Evolutionary conservation across 23 tunicate species (phyloP).

Genomic region (Phallusia fumigata): DNA sequence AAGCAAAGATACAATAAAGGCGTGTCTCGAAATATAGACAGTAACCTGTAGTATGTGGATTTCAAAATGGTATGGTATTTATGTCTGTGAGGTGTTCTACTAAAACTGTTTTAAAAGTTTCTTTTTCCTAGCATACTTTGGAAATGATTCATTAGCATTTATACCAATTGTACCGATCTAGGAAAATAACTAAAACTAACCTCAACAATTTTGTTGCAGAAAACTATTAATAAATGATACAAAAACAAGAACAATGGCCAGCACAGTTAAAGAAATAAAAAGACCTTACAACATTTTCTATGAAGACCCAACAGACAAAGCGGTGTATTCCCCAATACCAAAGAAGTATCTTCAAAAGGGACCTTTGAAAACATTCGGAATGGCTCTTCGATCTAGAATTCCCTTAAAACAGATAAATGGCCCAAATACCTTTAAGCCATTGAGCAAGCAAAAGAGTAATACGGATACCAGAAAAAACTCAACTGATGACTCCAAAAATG

Average conservation of each 20-base stretch:
- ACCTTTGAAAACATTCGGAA: background rate
- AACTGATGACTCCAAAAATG: background rate
- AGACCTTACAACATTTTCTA: background rate
- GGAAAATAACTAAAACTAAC: no score
- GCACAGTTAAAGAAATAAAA: background rate
- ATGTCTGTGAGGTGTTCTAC: no score
- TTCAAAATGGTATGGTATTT: no score
- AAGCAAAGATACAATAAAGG: no score
- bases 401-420: background rate
- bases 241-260: background rate
- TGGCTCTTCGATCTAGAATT: background rate
- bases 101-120: no score
- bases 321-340: constrained; percentile 4
- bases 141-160: no score
- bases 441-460: background rate
- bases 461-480: background rate
- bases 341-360: constrained; percentile 2
- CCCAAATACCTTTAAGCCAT: background rate
- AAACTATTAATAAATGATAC: no score
- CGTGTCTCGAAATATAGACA: no score
- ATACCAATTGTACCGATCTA: no score
- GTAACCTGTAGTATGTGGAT: no score
- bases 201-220: no score
- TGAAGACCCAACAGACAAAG: background rate
- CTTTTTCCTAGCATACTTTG: no score